Conservation (phyloP, 2,113 vertebrate genomes). For the Pogona vitticeps region DNA sequence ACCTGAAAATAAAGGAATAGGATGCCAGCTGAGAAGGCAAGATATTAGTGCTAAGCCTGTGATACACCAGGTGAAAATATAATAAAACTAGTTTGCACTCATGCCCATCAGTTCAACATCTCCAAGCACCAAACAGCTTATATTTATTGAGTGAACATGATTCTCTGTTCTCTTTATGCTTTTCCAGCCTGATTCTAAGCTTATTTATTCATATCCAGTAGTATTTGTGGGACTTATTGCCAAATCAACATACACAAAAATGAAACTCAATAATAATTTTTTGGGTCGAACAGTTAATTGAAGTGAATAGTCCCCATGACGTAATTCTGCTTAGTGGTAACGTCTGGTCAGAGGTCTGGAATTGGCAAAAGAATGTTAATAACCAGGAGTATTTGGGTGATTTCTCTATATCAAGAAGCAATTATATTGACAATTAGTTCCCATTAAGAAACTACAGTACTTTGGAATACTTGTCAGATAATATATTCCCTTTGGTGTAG, state of each 20-base stretch:
- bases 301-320: neutral
- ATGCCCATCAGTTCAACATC: neutral
- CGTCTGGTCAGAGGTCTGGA: neutral
- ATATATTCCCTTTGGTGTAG: too few species aligned
- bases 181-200: neutral
- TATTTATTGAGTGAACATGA: neutral
- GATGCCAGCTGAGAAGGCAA: conserved; percentile 55
- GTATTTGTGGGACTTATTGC: neutral
- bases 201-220: neutral
- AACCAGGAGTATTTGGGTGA: neutral
- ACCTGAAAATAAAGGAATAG: conserved; percentile 43
- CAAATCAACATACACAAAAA: neutral
- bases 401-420: neutral
- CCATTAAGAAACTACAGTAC: neutral
- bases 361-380: conserved; percentile 1
- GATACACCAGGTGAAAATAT: neutral
- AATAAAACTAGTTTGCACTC: neutral
- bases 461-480: too few species aligned
- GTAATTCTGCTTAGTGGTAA: neutral
- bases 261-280: neutral
- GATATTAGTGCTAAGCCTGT: conserved; percentile 37
- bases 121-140: neutral
- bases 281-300: neutral
- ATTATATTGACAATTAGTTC: neutral
- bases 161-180: neutral